These are phyloP conservation scores for Apogon talboti DNA, from an alignment of 2,797 vertebrate genomes.

Conservation along the genomic window DNA sequence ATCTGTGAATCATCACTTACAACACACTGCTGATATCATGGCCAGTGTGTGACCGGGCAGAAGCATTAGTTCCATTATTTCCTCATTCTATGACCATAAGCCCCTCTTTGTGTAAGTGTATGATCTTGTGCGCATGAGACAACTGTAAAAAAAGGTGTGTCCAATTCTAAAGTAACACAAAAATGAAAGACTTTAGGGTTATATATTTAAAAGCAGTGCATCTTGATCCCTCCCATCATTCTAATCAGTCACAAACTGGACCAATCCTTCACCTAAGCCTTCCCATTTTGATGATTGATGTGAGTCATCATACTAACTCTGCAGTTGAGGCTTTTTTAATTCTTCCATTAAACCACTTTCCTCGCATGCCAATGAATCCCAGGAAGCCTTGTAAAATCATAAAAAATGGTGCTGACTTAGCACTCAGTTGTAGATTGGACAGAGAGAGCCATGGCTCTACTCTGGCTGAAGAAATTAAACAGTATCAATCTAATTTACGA, in stretches of 20 bases:
- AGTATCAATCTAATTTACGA: constrained; percentile 40
- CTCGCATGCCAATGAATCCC: constrained; percentile 44
- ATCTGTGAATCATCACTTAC: constrained; percentile 59
- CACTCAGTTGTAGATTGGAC: constrained; percentile 30
- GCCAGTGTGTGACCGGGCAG: constrained; percentile 18
- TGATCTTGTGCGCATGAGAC: neutral
- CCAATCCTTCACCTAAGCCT: constrained; percentile 32
- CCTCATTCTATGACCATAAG: constrained; percentile 29
- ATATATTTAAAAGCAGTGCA: constrained; percentile 22
- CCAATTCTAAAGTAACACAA: constrained; percentile 19
- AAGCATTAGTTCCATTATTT: constrained; percentile 7
- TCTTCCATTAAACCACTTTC: constrained; percentile 48
- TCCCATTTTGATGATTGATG: constrained; percentile 51
- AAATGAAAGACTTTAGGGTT: constrained; percentile 21
- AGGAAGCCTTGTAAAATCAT: constrained; percentile 46
- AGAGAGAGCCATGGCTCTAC: constrained; percentile 22
- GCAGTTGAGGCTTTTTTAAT: constrained; percentile 50
- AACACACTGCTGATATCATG: constrained; percentile 41
- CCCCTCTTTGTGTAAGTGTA: constrained; percentile 23
- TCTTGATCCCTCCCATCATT: constrained; percentile 27
- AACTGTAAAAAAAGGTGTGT: constrained; percentile 48
- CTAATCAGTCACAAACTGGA: constrained; percentile 41
- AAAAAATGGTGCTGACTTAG: constrained; percentile 53
- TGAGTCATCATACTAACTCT: constrained; percentile 66
- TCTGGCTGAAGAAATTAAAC: constrained; percentile 42